These are phyloP conservation scores for Carposina sasakii DNA, from an alignment of 1,140 invertebrate species.

Conservation along the genomic window DNA sequence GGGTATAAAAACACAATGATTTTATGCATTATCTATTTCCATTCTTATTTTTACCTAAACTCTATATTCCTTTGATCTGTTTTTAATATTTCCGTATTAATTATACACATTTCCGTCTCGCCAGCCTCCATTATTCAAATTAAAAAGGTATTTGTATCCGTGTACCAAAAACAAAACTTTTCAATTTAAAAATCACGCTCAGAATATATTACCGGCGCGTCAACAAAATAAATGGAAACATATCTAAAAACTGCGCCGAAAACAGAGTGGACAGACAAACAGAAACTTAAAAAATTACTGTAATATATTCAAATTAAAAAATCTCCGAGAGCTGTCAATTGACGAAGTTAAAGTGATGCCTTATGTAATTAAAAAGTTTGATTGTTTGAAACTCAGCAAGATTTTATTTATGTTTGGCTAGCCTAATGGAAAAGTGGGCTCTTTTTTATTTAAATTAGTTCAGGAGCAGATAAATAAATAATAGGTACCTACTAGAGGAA, in stretches of 20 bases:
- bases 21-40: too few species aligned
- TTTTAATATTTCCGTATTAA: too few species aligned
- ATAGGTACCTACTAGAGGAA: too few species aligned
- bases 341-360: constrained; percentile 16
- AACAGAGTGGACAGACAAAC: constrained; percentile 30
- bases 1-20: too few species aligned
- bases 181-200: constrained; percentile 34
- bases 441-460: too few species aligned
- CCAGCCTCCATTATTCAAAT: constrained; percentile 36
- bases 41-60: too few species aligned
- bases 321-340: constrained; percentile 35
- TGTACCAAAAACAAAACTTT: constrained; percentile 37
- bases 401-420: too few species aligned
- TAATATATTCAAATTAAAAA: constrained; percentile 54
- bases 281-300: constrained; percentile 49
- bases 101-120: too few species aligned
- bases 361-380: constrained; percentile 7
- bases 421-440: too few species aligned
- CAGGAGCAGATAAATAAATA: too few species aligned
- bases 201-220: constrained; percentile 44
- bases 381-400: too few species aligned
- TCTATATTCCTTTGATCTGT: too few species aligned
- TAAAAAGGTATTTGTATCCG: constrained; percentile 20
- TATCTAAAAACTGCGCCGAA: constrained; percentile 24
- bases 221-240: constrained; percentile 46